phyloP scores from a whole-genome alignment of 2,888 invertebrate species.

The Anticlea derivata region DNA sequence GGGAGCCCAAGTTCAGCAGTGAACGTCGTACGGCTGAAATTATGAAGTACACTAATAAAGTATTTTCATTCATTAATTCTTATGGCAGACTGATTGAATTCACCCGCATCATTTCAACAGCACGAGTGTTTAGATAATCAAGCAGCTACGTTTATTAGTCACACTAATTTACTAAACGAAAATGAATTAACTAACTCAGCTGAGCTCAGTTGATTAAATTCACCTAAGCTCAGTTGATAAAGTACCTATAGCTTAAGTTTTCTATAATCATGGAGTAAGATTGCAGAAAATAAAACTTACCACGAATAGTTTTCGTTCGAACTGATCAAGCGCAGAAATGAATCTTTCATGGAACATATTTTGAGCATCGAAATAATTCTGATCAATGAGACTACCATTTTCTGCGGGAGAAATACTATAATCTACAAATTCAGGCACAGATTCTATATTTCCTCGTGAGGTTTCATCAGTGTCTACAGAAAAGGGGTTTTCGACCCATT shows the following conservation, averaged over 20 bases:
- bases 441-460: not conserved
- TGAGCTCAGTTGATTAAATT: not conserved
- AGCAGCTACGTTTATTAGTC: constrained; percentile 10
- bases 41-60: too few relatives aligned
- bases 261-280: not conserved
- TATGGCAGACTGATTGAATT: too few relatives aligned
- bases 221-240: not conserved
- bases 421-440: not conserved
- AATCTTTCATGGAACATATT: not conserved
- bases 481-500: not conserved
- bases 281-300: constrained; percentile 39
- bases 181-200: constrained; percentile 1
- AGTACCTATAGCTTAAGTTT: not conserved
- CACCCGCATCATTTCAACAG: too few relatives aligned
- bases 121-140: too few relatives aligned
- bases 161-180: constrained; percentile 8
- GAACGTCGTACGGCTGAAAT: too few relatives aligned
- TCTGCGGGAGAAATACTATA: not conserved
- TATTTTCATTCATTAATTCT: too few relatives aligned
- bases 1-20: too few relatives aligned
- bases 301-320: constrained; percentile 52
- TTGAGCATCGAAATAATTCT: not conserved
- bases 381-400: too few relatives aligned
- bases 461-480: too few relatives aligned
- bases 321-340: constrained; percentile 36